These are phyloP conservation scores for Metopia argyrocephala DNA, from an alignment of 2,888 invertebrate genomes.

Conservation along the genomic window DNA sequence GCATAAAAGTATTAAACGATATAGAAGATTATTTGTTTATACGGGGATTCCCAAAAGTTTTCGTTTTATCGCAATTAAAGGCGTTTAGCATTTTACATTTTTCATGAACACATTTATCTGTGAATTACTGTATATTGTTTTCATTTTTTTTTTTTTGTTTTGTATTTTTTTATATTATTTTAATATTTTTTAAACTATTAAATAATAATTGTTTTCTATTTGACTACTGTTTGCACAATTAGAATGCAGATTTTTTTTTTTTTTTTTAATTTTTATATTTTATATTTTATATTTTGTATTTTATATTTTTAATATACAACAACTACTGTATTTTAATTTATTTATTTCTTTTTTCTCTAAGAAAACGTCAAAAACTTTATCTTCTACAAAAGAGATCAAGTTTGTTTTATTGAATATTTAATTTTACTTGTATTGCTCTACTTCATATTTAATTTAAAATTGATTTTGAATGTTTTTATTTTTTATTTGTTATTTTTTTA, in stretches of 20 bases:
- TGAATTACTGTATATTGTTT: too few species aligned
- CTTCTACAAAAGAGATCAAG: conserved; percentile 9
- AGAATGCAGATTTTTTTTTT: background rate
- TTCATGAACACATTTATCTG: too few species aligned
- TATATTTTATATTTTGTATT: background rate
- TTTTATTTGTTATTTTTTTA: background rate
- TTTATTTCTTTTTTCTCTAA: background rate
- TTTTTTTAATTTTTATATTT: background rate
- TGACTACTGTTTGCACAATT: conserved; percentile 37
- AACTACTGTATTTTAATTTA: background rate
- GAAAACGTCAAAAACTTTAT: background rate
- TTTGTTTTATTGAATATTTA: background rate
- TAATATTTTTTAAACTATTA: background rate
- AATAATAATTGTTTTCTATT: conserved; percentile 13
- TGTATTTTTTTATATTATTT: background rate
- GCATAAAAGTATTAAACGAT: too few species aligned
- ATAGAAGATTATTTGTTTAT: too few species aligned
- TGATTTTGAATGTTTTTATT: background rate
- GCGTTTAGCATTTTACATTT: too few species aligned
- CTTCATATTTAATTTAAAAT: background rate
- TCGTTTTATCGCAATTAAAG: too few species aligned
- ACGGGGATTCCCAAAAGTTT: too few species aligned
- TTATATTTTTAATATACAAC: background rate
- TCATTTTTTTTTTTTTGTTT: background rate
- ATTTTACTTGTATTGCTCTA: too few species aligned